A percentile compares a stretch with the other conserved stretches of the same genome.
Conservation (phyloP, 2,113 vertebrate species). For the Eretmochelys imbricata region DNA sequence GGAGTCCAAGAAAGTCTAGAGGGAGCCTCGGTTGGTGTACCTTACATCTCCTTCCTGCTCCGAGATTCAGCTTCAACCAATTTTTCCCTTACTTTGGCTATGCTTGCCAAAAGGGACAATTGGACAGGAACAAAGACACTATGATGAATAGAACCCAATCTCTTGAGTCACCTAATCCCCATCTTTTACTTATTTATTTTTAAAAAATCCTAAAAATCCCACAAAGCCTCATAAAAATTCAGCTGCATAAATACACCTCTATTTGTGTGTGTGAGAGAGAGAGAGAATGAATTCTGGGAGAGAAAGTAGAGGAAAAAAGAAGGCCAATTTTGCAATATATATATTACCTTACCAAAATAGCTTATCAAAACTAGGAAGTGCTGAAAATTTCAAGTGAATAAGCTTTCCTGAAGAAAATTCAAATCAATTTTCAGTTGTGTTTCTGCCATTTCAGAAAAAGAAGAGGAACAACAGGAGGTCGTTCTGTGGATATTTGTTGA, state of each 20-base stretch:
- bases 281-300: not conserved
- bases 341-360: not conserved
- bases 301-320: not conserved
- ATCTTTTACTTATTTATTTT: not conserved
- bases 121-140: not conserved
- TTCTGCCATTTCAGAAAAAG: constrained; percentile 25
- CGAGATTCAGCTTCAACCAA: not conserved
- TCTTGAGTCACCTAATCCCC: not conserved
- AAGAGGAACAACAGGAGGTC: not conserved
- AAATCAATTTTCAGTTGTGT: constrained; percentile 17
- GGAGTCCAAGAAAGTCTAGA: not conserved
- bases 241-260: not conserved
- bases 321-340: not conserved
- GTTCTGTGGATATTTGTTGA: not conserved
- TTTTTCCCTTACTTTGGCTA: not conserved
- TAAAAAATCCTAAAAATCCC: not conserved
- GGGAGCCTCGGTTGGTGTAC: not conserved
- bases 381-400: not conserved
- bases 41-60: not conserved
- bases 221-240: not conserved
- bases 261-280: not conserved
- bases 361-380: not conserved
- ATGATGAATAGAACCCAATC: not conserved
- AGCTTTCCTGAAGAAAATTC: not conserved
- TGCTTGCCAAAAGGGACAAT: not conserved